Evolutionary conservation across 2,888 invertebrate species (phyloP), one percentile per base, ranked within the genome.

Genomic region (Cataglyphis rosenhaueri): DNA sequence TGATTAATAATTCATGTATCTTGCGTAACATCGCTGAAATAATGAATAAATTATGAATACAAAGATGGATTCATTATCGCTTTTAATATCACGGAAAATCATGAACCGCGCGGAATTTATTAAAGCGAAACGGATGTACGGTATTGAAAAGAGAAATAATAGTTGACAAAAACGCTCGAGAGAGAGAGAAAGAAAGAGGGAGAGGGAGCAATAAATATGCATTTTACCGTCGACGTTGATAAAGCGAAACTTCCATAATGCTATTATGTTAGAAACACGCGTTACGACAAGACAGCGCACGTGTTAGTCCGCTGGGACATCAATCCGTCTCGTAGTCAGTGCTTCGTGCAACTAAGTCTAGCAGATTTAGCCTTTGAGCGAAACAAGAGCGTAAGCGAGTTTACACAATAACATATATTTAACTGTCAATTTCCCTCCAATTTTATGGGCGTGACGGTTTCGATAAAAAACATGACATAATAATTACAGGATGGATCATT

Each of bases 221-320:
- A 29, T 44, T 76, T 76, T 76, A 76, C 55, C 64, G 68, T 9
- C 76, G 76, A 76, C 76, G 25, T 76, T 76, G 76, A 76, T 68
- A 68, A 76, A 76, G 76, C 76, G 76, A 68, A 76, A 76, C 76
- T 76, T 35, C 55, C 38, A 68, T 76, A 76, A 76, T 76, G 76
- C 32, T 68, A 68, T 76, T 76, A 76, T 76, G 76, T 48, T n/a
- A 1, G n/a, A 76, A 66, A 68, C 55, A 29, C 76, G 70, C 70
- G 76, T 55, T 76, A 41, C 55, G 66, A 29, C 70, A 76, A 76
- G 70, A 68, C 76, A 68, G 76, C 38, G 76, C 68, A 15, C 68
- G 38, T 55, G 76, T 76, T 76, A 76, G 66, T 38, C 76, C 68
- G 38, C 38, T 52, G 76, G 76, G 76, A 76, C 70, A 68, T 76